Evolutionary conservation across 1,140 invertebrate species (phyloP), one percentile per base, ranked within the genome.

Genomic region (Mercenaria mercenaria): DNA sequence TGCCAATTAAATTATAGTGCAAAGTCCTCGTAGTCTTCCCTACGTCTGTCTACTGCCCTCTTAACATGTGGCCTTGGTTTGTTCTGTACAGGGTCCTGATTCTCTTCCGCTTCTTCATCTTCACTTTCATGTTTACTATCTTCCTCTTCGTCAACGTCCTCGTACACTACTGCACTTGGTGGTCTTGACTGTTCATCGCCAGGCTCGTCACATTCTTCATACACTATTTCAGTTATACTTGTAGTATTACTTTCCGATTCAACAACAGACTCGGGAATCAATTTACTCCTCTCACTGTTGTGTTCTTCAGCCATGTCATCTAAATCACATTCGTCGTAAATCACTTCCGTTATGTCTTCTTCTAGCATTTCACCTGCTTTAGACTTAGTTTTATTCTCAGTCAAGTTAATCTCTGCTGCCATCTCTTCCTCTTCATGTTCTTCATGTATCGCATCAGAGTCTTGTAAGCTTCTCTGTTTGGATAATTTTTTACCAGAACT

Each of bases 311-410:
- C 39, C 2, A 52, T n/a, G 15, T 77, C 74, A 50, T 52, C 47
- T 32, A 34, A n/a, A 43, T 32, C 47, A 77, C 74, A 77, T 77
- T 50, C 41, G 23, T 77, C 74, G 26, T 77, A 77, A 77, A 77
- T 74, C 6, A 41, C 69, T n/a, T 74, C 69, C 41, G 32, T n/a
- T 10, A 74, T 41, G n/a, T 74, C 37, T 10, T 74, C 69, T 39
- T 37, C 34, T 69, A 34, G 10, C 6, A 18, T 74, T 4, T 29
- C 23, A 41, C 8, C 20, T 41, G 6, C 32, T 74, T 74, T 74
- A 39, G 41, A 15, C 6, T 15, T 41, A 41, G 32, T 41, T 10
- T 41, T 1, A 32, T 3, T 69, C n/a, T 29, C 29, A 32, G 11
- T 18, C n/a, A 4, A 13, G 29, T 6, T 69, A 8, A 13, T 47